phyloP scores from a whole-genome alignment of 2,888 invertebrate genomes.

The Cryptocheilus praepositus region DNA sequence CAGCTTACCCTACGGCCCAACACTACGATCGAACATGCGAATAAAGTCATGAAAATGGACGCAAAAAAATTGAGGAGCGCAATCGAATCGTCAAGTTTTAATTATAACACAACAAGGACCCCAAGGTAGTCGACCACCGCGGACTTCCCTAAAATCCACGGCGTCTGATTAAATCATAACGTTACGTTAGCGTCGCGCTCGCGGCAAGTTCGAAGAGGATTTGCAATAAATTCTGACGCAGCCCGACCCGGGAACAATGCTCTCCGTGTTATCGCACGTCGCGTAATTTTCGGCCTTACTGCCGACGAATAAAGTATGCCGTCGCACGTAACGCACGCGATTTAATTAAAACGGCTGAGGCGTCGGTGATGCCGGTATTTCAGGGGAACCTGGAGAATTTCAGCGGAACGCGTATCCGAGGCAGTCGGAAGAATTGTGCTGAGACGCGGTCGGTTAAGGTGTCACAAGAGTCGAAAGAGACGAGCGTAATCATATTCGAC shows the following conservation, averaged over 20 bases:
- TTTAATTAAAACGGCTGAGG: too few species aligned
- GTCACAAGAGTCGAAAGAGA: too few species aligned
- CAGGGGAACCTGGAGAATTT: neutral
- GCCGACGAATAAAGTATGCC: neutral
- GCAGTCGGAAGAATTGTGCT: too few species aligned
- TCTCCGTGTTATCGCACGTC: conserved; percentile 32
- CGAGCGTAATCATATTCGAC: too few species aligned
- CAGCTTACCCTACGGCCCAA: too few species aligned
- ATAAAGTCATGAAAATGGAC: too few species aligned
- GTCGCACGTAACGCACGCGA: too few species aligned
- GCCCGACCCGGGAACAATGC: conserved; percentile 22
- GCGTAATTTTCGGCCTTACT: conserved; percentile 40
- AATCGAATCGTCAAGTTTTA: conserved; percentile 29
- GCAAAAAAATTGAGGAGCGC: too few species aligned
- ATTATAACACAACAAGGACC: conserved; percentile 40
- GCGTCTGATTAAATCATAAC: conserved; percentile 48
- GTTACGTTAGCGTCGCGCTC: conserved; percentile 35
- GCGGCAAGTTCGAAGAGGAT: conserved; percentile 37
- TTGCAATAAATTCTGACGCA: conserved; percentile 42
- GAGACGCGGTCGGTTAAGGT: too few species aligned
- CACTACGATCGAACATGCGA: too few species aligned
- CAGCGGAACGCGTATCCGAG: neutral
- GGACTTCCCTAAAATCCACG: conserved; percentile 36
- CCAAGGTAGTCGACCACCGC: conserved; percentile 27
- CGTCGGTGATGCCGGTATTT: too few species aligned